A percentile compares a stretch with the other conserved stretches of the same genome.
Conservation (phyloP, 2,797 vertebrate genomes). For the Peromyscus attwateri region DNA sequence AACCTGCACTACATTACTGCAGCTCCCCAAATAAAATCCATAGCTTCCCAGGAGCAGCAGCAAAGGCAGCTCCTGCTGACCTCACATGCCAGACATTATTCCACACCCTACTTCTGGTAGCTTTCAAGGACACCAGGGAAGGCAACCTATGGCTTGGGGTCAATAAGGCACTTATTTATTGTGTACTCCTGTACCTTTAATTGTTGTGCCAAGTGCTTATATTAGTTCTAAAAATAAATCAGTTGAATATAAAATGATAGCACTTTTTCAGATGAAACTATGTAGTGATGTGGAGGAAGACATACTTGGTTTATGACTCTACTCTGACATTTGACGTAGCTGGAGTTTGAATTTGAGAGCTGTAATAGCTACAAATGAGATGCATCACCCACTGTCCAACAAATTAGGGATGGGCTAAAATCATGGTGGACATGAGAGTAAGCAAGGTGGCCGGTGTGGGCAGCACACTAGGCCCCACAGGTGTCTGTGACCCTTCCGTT, state of each 20-base stretch:
- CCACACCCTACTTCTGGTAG: not conserved
- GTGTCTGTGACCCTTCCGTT: not conserved
- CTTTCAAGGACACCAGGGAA: not conserved
- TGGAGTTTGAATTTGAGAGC: not conserved
- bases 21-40: not conserved
- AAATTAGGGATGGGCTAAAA: not conserved
- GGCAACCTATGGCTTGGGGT: not conserved
- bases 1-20: fast-evolving
- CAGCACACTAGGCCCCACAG: not conserved
- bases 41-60: not conserved
- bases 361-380: not conserved
- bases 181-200: not conserved
- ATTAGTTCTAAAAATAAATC: slow-evolving; percentile 48
- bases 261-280: not conserved
- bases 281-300: not conserved
- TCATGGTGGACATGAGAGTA: too few relatives aligned
- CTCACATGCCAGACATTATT: not conserved
- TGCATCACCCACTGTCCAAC: not conserved
- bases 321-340: not conserved
- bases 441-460: not conserved
- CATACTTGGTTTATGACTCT: not conserved
- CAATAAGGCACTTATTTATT: not conserved
- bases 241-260: not conserved
- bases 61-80: not conserved
- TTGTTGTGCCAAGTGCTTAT: not conserved